phyloP scores from a whole-genome alignment of 2,797 vertebrate genomes.

The Takifugu rubripes region DNA sequence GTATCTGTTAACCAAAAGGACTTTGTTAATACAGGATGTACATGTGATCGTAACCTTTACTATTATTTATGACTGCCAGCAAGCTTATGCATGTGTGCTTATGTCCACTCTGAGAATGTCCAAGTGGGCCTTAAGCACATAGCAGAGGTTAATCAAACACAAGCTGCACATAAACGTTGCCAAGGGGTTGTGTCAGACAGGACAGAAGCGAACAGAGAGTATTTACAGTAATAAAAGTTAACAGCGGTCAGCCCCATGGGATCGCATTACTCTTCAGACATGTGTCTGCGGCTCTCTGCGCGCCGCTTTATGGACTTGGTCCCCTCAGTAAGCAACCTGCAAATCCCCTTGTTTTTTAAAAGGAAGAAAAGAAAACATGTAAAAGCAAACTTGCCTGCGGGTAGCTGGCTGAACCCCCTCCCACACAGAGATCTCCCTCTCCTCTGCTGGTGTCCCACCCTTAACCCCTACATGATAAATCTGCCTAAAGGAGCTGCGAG shows the following conservation, averaged over 20 bases:
- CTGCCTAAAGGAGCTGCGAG: constrained; percentile 66
- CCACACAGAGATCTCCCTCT: constrained; percentile 22
- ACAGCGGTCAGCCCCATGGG: constrained; percentile 69
- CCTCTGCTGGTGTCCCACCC: constrained; percentile 57
- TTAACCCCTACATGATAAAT: constrained; percentile 79
- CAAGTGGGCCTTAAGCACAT: constrained; percentile 65
- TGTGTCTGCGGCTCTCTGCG: constrained; percentile 67
- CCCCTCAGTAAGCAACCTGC: constrained; percentile 63
- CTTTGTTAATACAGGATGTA: constrained; percentile 41
- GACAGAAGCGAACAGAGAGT: constrained; percentile 62
- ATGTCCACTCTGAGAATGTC: constrained; percentile 46
- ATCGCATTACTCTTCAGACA: constrained; percentile 73
- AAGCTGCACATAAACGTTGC: constrained; percentile 62
- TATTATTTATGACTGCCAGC: constrained; percentile 51
- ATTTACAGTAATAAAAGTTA: constrained; percentile 79
- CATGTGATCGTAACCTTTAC: constrained; percentile 54
- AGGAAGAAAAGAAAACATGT: constrained; percentile 71
- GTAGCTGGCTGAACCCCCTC: constrained; percentile 28
- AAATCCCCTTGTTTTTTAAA: constrained; percentile 67
- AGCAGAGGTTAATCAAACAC: constrained; percentile 69
- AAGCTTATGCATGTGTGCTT: constrained; percentile 25
- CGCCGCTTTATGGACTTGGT: constrained; percentile 69
- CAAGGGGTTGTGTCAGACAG: constrained; percentile 56
- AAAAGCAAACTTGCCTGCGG: constrained; percentile 68
- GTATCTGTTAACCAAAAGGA: constrained; percentile 39